Evolutionary conservation across 2,797 vertebrate species (phyloP), one percentile per base, ranked within the genome.

Genomic region (Forpus xanthops): DNA sequence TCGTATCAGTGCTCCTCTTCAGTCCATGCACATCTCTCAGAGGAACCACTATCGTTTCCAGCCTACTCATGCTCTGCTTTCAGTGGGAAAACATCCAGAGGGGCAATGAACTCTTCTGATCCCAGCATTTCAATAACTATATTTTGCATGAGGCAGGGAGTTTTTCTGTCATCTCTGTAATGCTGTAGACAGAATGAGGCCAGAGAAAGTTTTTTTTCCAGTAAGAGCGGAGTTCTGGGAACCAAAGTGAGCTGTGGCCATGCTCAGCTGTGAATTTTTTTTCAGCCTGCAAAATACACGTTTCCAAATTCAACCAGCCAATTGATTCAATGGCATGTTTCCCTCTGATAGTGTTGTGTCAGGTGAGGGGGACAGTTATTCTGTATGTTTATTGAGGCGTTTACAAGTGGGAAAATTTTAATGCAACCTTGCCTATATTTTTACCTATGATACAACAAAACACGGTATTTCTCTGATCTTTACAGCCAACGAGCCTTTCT

Each of bases 301-400:
- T 31, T 42, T 72, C 45, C 52, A 44, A 9, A 42, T 11, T 9
- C 5, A 15, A 56, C 15, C 5, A 23, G n/a, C 12, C 1, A 1
- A 5, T 4, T 6, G 53, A 8, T 17, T 21, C 17, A 2, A 2
- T 7, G 31, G 20, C 9, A 1, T 24, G n/a, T 71, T 83, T 39
- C 4, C 12, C 7, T 33, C 17, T 12, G 55, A 2, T 23, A 12
- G 31, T 6, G 45, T 20, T 8, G 28, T 12, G 4, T 11, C 20
- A 12, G 44, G 1, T 18, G 41, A 8, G 28, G 33, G 28, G 37
- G 28, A 14, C 11, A 7, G 37, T 25, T 28, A 42, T 35, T 50
- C 45, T 8, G 1, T 13, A 3, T 12, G 0, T 30, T 33, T 31
- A 8, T 4, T 6, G 33, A 27, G 37, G 11, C 33, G 2, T 30